Conservation (phyloP, 2,113 vertebrate genomes). For the Ophthalmotilapia sp. region DNA sequence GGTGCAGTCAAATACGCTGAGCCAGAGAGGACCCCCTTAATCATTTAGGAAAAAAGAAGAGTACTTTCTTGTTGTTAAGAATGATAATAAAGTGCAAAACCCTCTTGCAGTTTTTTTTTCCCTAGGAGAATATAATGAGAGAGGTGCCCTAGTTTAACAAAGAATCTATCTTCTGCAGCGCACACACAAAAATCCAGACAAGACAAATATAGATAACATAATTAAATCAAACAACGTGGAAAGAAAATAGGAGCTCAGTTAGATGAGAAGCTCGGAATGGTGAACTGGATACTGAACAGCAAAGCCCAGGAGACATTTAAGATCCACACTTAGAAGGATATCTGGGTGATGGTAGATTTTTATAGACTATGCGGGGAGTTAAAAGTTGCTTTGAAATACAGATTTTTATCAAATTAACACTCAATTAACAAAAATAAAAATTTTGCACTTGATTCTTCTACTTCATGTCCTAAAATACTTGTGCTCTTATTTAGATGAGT, state of each 20-base stretch:
- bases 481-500: not conserved
- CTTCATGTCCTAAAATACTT: not conserved
- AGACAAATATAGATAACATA: conserved; percentile 66
- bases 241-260: conserved; percentile 19
- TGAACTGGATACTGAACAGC: conserved; percentile 44
- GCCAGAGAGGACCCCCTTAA: conserved; percentile 33
- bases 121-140: conserved; percentile 53
- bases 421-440: not conserved
- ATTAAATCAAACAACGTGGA: conserved; percentile 61
- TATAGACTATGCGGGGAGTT: conserved; percentile 12
- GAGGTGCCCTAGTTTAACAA: conserved; percentile 64
- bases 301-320: conserved; percentile 28
- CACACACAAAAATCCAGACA: conserved; percentile 43
- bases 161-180: conserved; percentile 42
- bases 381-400: conserved; percentile 16
- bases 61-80: conserved; percentile 43
- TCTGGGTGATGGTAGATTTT: conserved; percentile 35
- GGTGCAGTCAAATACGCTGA: conserved; percentile 26
- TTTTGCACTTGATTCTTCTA: not conserved
- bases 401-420: conserved; percentile 32
- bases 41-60: conserved; percentile 36
- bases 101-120: not conserved
- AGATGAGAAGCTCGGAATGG: conserved; percentile 28
- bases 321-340: conserved; percentile 4
- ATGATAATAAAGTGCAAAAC: conserved; percentile 58